Conservation (phyloP, 1,140 invertebrate species). For the Drosophila baimaii region DNA sequence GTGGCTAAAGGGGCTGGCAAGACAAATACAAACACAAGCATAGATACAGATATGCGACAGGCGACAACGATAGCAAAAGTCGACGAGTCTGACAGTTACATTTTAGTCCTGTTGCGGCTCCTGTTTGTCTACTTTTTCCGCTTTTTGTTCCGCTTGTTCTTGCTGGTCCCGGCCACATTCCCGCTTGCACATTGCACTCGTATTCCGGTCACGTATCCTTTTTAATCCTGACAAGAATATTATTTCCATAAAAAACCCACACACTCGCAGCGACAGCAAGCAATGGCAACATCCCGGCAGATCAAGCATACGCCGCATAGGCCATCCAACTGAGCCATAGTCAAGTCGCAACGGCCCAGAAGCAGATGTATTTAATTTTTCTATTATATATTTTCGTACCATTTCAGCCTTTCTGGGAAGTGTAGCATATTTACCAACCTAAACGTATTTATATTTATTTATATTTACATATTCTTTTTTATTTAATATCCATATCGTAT, state of each 20-base stretch:
- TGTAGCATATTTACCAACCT: slow-evolving; percentile 5
- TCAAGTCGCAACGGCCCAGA: slow-evolving; percentile 22
- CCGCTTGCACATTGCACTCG: slow-evolving; percentile 65
- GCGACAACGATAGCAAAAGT: slow-evolving; percentile 65
- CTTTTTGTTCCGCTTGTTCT: slow-evolving; percentile 36
- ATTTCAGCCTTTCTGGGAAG: neutral
- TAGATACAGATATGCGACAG: slow-evolving; percentile 43
- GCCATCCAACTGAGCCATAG: slow-evolving; percentile 54
- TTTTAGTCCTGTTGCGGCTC: slow-evolving; percentile 54
- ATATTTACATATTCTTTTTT: neutral
- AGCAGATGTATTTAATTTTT: slow-evolving; percentile 48
- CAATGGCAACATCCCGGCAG: slow-evolving; percentile 31
- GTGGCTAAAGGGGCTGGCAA: slow-evolving; percentile 34
- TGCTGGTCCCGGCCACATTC: slow-evolving; percentile 43
- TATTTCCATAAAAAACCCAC: slow-evolving; percentile 80
- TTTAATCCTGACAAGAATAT: slow-evolving; percentile 84
- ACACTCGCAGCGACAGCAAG: slow-evolving; percentile 11
- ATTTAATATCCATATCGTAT: neutral
- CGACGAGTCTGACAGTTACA: slow-evolving; percentile 61
- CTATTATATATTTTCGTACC: slow-evolving; percentile 10
- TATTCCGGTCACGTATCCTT: slow-evolving; percentile 82
- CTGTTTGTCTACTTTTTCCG: slow-evolving; percentile 40
- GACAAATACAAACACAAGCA: slow-evolving; percentile 52
- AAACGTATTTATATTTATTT: slow-evolving; percentile 2
- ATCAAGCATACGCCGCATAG: slow-evolving; percentile 62